Evolutionary conservation across 1,140 invertebrate species (phyloP).

Genomic region (Diachasma alloeum): DNA sequence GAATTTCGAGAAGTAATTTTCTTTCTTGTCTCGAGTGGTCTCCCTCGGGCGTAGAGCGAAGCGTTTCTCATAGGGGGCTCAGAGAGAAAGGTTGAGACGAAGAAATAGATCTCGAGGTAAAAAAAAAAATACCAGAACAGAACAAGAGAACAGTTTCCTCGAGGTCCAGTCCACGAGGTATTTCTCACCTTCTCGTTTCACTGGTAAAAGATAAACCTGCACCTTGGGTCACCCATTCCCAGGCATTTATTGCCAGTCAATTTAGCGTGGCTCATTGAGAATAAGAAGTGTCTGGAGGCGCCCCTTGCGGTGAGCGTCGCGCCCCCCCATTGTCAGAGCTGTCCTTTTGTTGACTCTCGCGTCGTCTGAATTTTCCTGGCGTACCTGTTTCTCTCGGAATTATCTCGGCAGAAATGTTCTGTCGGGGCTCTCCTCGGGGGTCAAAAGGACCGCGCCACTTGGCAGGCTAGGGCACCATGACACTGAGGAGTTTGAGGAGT

Average conservation of each 20-base stretch:
- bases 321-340: not conserved
- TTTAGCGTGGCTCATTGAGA: slow-evolving; percentile 1
- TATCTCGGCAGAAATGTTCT: not conserved
- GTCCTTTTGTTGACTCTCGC: slow-evolving; percentile 1
- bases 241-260: slow-evolving; percentile 22
- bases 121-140: not conserved
- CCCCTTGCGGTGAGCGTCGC: slow-evolving; percentile 18
- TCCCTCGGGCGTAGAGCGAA: not conserved
- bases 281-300: not conserved
- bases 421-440: not conserved
- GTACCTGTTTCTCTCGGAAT: not conserved
- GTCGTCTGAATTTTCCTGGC: not conserved
- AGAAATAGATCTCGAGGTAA: not conserved
- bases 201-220: not conserved
- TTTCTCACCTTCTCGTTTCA: not conserved
- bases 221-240: not conserved
- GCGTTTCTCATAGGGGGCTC: not conserved
- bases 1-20: slow-evolving; percentile 14
- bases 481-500: not conserved
- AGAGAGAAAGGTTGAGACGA: not conserved
- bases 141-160: not conserved
- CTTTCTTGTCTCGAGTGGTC: slow-evolving; percentile 9
- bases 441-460: not conserved
- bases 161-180: not conserved
- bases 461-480: not conserved